phyloP scores from a whole-genome alignment of 2,888 invertebrate genomes.

The Nomada goodeniana region DNA sequence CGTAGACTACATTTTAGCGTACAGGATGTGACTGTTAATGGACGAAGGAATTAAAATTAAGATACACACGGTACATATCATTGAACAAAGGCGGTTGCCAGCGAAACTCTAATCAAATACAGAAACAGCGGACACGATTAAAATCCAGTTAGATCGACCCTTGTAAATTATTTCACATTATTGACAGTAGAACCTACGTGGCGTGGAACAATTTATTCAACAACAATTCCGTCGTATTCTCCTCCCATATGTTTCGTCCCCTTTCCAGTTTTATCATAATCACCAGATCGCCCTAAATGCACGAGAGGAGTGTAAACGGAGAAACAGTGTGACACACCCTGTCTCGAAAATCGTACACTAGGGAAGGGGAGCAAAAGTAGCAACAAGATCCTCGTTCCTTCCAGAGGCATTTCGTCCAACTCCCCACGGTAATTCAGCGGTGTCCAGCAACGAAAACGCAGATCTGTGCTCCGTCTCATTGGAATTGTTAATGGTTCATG shows the following conservation, averaged over 20 bases:
- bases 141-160: too few relatives aligned
- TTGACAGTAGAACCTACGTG: too few relatives aligned
- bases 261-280: background rate
- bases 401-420: conserved; percentile 45
- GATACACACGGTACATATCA: background rate
- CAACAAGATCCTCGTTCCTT: conserved; percentile 19
- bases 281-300: conserved; percentile 8
- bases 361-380: background rate
- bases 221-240: background rate
- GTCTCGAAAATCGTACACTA: background rate
- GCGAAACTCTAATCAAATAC: too few relatives aligned
- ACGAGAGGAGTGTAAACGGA: conserved; percentile 10
- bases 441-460: conserved; percentile 61
- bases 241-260: background rate
- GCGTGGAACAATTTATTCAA: background rate
- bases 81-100: too few relatives aligned
- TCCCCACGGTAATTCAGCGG: conserved; percentile 36
- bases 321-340: background rate
- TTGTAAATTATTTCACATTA: too few relatives aligned
- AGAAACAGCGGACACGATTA: too few relatives aligned
- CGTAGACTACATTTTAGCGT: too few relatives aligned
- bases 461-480: conserved; percentile 34
- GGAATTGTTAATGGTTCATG: background rate
- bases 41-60: background rate
- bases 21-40: too few relatives aligned